Percentiles rank a stretch among this genome's conserved stretches.
These are phyloP conservation scores for Conopomorpha cramerella DNA, from an alignment of 1,140 invertebrate species.

Conservation along the genomic window DNA sequence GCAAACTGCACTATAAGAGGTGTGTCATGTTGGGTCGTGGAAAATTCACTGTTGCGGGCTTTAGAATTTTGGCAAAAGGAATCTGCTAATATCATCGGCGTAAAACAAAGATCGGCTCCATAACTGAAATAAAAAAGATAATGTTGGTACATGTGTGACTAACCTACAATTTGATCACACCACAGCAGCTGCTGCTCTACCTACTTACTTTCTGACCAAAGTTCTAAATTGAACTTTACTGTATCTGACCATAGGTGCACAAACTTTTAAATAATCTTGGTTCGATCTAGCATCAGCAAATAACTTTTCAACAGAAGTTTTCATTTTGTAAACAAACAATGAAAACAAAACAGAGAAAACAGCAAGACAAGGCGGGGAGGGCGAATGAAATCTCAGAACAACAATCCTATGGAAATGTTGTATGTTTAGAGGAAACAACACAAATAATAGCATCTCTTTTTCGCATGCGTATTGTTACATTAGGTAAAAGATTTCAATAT, in stretches of 20 bases:
- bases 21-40: constrained; percentile 76
- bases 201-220: constrained; percentile 69
- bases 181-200: neutral
- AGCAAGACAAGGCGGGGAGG: too few relatives aligned
- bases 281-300: constrained; percentile 60
- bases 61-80: constrained; percentile 88
- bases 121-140: constrained; percentile 60
- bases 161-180: constrained; percentile 2
- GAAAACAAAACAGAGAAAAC: too few relatives aligned
- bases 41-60: constrained; percentile 88
- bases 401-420: too few relatives aligned
- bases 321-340: too few relatives aligned
- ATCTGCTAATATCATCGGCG: constrained; percentile 95
- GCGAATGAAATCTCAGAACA: too few relatives aligned
- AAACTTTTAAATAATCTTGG: constrained; percentile 74
- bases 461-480: too few relatives aligned
- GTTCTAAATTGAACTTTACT: constrained; percentile 89
- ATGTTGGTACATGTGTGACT: neutral
- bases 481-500: too few relatives aligned
- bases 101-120: constrained; percentile 88
- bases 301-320: too few relatives aligned
- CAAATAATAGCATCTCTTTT: too few relatives aligned
- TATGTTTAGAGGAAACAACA: too few relatives aligned
- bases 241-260: constrained; percentile 95
- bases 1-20: constrained; percentile 95